Base-by-base conservation (phyloP, 1,140 invertebrate genomes). In the Aricia agestis region DNA sequence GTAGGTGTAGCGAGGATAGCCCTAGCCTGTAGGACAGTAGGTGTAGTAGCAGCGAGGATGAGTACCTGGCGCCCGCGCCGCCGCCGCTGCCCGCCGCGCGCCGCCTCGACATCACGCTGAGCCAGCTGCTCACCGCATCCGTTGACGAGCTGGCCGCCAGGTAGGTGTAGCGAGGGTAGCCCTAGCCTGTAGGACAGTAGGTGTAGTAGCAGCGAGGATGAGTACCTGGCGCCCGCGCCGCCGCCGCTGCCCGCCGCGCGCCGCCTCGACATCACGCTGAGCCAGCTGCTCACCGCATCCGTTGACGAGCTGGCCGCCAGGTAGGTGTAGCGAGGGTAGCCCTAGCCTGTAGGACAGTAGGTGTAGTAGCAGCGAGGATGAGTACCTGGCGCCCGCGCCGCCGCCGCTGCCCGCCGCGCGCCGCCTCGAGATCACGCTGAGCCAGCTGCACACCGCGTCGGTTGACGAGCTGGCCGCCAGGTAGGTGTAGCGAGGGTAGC, bases 91-190 rank as follows among this genome's bases (percentile, higher is more conserved):
- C 84, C 18, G 81, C 85, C 73, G 89, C 82, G 2, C 69, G 78
- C 1, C 81, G 86, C 2, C 84, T 92, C 74, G 95, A 97, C 82
- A 96, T 97, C 59, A 97, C 96, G 0, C 89, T 97, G 57, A 96
- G 94, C 78, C 96, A 98, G 84, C 91, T 97, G 42, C 95, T 97
- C 10, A 95, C 96, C 4, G 94, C 96, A 78, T 95, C 96, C 73
- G 93, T 97, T 74, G 95, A 95, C 74, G 96, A 98, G 67, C 86
- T 97, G 72, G 96, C 97, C 0, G 77, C 72, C 70, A 82, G 87
- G 87, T 90, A 58, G 13, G 32, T 52, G 11, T 52, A 36, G 32
- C 32, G 2, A 6, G 6, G 32, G 6, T 32, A 32, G 32, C 6
- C 32, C 32, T 6, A 32, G 36, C 36, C 36, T 36, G 36, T 36